Evolutionary conservation across 2,113 vertebrate species (phyloP).

Genomic region (Laticauda colubrina): DNA sequence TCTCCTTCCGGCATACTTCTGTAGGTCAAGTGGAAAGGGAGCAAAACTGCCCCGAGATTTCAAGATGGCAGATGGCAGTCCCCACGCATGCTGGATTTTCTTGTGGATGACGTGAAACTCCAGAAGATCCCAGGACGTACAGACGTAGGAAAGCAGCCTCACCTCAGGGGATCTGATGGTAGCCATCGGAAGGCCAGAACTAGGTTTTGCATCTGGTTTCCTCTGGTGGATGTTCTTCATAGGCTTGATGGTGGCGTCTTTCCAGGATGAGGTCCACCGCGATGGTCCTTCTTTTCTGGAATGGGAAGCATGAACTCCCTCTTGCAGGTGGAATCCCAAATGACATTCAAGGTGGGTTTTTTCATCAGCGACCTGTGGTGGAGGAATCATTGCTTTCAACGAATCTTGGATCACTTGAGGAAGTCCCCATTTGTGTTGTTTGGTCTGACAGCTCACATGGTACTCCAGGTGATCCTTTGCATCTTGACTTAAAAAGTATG

Average conservation of each 20-base stretch:
- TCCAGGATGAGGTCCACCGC: neutral
- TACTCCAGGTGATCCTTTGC: neutral
- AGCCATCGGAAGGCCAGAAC: neutral
- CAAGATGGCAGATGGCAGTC: neutral
- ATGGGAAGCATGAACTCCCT: neutral
- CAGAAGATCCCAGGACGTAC: neutral
- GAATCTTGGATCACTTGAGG: neutral
- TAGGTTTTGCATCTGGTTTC: neutral
- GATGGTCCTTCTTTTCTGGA: neutral
- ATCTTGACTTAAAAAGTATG: neutral
- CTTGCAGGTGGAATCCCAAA: neutral
- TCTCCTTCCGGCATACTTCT: neutral
- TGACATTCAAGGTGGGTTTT: neutral
- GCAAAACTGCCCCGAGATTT: neutral
- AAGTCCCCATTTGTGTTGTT: neutral
- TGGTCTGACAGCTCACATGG: neutral
- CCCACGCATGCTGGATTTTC: neutral
- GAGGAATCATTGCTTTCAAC: neutral
- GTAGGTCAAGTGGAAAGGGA: neutral
- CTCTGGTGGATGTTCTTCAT: neutral
- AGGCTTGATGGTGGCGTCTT: neutral
- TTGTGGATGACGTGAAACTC: neutral
- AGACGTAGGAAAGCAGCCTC: neutral
- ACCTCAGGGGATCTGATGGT: no score
- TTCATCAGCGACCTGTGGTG: neutral